Evolutionary conservation across 2,888 invertebrate species (phyloP).

Genomic region (Sphecodes monilicornis): DNA sequence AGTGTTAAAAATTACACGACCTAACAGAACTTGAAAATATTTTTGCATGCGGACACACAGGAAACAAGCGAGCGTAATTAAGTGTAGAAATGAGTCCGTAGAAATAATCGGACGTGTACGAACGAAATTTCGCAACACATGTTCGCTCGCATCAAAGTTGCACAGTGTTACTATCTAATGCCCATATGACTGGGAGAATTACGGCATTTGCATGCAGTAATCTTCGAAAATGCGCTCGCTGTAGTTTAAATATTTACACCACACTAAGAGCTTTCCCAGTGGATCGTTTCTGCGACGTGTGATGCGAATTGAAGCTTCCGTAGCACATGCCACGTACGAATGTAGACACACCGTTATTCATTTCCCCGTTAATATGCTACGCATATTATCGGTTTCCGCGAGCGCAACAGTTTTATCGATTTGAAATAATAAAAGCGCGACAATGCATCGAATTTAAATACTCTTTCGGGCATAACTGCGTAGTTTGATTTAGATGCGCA

Average conservation of each 20-base stretch:
- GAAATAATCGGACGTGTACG: background rate
- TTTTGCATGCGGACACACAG: too few relatives aligned
- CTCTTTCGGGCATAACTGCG: background rate
- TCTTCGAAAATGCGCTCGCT: constrained; percentile 20
- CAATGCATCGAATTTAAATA: background rate
- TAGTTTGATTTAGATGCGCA: background rate
- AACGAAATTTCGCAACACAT: constrained; percentile 29
- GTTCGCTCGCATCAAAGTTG: constrained; percentile 38
- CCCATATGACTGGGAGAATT: constrained; percentile 23
- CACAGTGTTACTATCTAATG: constrained; percentile 18
- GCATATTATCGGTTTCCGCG: background rate
- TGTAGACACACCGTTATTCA: background rate
- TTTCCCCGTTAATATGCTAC: background rate
- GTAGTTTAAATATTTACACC: constrained; percentile 37
- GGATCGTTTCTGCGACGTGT: background rate
- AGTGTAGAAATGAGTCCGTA: background rate
- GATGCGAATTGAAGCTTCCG: constrained; percentile 5
- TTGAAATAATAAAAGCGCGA: background rate
- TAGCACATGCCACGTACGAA: background rate
- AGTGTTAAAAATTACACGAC: background rate
- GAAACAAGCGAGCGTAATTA: background rate
- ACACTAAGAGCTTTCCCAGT: background rate
- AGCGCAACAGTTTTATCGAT: background rate
- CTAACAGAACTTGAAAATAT: background rate
- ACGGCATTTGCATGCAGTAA: constrained; percentile 42